Conservation (phyloP, 2,888 invertebrate species). For the Melanotus villosus region DNA sequence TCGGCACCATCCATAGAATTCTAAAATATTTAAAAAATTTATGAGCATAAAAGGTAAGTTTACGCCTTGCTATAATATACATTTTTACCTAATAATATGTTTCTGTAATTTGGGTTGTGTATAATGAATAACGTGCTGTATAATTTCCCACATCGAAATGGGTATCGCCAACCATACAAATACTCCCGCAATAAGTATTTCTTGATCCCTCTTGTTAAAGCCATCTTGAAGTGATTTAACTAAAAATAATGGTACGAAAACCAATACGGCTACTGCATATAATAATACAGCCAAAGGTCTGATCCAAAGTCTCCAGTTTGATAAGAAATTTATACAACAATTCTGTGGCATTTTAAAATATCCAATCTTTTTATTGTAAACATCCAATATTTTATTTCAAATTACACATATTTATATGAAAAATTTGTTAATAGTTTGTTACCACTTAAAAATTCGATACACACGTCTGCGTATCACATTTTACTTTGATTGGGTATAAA, state of each 20-base stretch:
- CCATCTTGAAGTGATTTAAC: slow-evolving; percentile 86
- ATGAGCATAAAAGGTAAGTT: too few species aligned
- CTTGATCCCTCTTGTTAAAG: slow-evolving; percentile 84
- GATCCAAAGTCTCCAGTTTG: slow-evolving; percentile 91
- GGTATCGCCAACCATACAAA: slow-evolving; percentile 93
- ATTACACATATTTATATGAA: slow-evolving; percentile 1
- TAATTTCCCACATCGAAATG: slow-evolving; percentile 95
- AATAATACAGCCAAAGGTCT: slow-evolving; percentile 85
- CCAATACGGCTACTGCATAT: slow-evolving; percentile 85
- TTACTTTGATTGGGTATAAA: neutral
- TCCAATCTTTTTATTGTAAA: too few species aligned
- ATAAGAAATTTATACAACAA: slow-evolving; percentile 61
- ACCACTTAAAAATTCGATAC: neutral
- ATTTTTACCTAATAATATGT: slow-evolving; percentile 87
- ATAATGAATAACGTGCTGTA: slow-evolving; percentile 94
- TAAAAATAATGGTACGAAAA: slow-evolving; percentile 88
- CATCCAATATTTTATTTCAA: too few species aligned
- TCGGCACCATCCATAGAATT: slow-evolving; percentile 98
- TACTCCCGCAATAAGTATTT: slow-evolving; percentile 88
- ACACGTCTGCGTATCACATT: neutral
- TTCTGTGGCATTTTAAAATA: slow-evolving; percentile 17
- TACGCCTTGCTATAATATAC: too few species aligned
- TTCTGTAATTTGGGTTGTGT: slow-evolving; percentile 93
- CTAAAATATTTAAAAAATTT: slow-evolving; percentile 67
- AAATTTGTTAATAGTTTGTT: neutral